Evolutionary conservation across 2,113 vertebrate genomes (phyloP), one percentile per base, ranked within the genome.

Genomic region (Cromileptes altivelis): DNA sequence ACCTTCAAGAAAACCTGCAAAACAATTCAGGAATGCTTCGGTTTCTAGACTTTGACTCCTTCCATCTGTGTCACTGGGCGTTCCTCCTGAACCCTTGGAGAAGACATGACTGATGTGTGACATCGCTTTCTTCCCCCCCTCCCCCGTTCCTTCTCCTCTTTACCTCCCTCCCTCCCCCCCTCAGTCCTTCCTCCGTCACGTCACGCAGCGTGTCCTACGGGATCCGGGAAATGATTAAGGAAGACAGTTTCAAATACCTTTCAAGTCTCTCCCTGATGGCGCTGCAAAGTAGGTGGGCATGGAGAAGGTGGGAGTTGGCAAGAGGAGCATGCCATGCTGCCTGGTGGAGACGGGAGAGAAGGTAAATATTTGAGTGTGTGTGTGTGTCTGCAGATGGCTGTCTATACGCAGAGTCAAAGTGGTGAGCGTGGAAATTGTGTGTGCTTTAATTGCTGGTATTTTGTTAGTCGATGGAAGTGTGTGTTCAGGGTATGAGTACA

Each of bases 181-280:
- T 18, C 67, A 23, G 55, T 88, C 75, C 77, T 71, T 84, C 82
- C 77, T 75, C 84, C 23, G 37, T 88, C 70, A 88, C 84, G 85
- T 92, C 90, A 90, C 85, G 50, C 67, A 21, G 63, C 13, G 53
- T 61, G 80, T 94, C 94, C 92, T 93, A 68, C 57, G 93, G 92
- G 94, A 94, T 81, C 89, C 80, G 78, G 90, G 88, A 94, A 94
- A 94, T 95, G 93, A 95, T 95, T 94, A 94, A 95, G 91, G 93
- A 93, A 91, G 93, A 94, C 93, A 94, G 91, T 91, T 95, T 94
- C 93, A 94, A 95, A 94, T 94, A 94, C 93, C 93, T 94, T 95
- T 95, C 88, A 89, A 87, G 89, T 89, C 57, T 88, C 85, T 95
- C 93, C 94, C 94, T 82, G 80, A 93, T 91, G 94, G 87, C 92